phyloP scores from a whole-genome alignment of 35 echinoderm and acorn worm species.

The Amphiura filiformis region DNA sequence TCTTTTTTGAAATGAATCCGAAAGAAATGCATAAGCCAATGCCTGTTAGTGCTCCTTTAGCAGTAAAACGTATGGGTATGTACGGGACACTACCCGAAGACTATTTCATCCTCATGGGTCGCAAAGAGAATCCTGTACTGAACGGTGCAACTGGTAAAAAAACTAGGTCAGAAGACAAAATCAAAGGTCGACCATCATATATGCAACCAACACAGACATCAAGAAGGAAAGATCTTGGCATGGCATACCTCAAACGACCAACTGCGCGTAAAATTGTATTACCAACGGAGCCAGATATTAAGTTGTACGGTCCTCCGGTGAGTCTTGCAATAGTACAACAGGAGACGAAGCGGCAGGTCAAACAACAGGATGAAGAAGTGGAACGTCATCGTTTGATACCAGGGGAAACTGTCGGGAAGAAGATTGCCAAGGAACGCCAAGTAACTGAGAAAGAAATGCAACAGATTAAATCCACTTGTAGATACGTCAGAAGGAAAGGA shows the following conservation, averaged over 20 bases:
- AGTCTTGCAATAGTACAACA: not conserved
- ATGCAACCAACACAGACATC: constrained; percentile 35
- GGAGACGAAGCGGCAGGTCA: not conserved
- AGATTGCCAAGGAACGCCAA: constrained; percentile 16
- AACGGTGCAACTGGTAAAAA: not conserved
- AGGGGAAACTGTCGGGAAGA: not conserved
- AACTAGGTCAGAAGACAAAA: not conserved
- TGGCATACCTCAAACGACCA: not conserved
- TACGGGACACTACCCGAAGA: not conserved
- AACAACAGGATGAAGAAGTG: not conserved
- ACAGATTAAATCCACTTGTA: constrained; percentile 11
- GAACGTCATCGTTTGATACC: not conserved
- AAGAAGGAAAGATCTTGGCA: constrained; percentile 14
- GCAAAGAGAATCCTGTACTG: not conserved
- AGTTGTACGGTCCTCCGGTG: not conserved
- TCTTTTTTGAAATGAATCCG: too few species aligned
- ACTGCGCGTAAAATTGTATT: not conserved
- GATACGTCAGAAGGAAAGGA: constrained; percentile 29
- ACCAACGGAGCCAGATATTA: not conserved
- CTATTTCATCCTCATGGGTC: not conserved
- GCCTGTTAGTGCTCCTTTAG: not conserved
- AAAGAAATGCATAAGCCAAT: not conserved
- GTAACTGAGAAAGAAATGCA: constrained; percentile 16
- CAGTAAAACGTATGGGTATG: not conserved
- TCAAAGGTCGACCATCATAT: constrained; percentile 20